Conservation (phyloP, 2,797 vertebrate genomes). For the Halcyon chelicuti region DNA sequence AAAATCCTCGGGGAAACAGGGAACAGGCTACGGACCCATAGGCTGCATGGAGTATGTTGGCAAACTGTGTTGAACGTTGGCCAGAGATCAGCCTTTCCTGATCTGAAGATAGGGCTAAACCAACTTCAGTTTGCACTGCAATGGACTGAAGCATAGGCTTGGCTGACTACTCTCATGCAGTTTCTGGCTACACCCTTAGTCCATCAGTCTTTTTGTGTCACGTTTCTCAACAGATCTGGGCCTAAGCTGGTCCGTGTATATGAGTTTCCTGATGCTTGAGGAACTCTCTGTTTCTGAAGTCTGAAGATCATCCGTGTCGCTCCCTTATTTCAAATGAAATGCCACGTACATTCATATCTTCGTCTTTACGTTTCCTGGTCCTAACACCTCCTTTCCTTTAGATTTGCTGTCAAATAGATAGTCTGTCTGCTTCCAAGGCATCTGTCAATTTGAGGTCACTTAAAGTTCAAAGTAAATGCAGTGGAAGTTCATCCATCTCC, state of each 20-base stretch:
- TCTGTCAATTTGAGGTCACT: background rate
- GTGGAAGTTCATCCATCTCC: background rate
- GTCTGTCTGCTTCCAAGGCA: background rate
- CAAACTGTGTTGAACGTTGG: background rate
- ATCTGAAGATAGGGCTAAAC: background rate
- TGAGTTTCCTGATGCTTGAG: background rate
- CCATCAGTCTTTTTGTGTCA: background rate
- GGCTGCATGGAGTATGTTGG: background rate
- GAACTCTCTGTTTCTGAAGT: background rate
- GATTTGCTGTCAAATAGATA: background rate
- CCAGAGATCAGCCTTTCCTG: background rate
- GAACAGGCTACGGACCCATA: background rate
- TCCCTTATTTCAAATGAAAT: background rate
- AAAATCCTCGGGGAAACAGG: background rate
- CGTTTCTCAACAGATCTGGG: background rate
- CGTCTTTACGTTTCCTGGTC: background rate
- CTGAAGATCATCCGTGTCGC: background rate
- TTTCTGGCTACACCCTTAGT: background rate
- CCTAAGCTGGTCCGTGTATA: fast-evolving
- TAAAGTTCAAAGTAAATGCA: conserved; percentile 9
- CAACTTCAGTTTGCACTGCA: background rate
- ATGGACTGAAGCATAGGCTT: background rate
- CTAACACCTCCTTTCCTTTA: background rate
- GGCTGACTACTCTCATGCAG: background rate
- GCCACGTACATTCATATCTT: background rate